Percentiles rank a stretch among this genome's conserved stretches.
Evolutionary conservation across 1,140 invertebrate species (phyloP).

Genomic region (Drosophila tsacasi): DNA sequence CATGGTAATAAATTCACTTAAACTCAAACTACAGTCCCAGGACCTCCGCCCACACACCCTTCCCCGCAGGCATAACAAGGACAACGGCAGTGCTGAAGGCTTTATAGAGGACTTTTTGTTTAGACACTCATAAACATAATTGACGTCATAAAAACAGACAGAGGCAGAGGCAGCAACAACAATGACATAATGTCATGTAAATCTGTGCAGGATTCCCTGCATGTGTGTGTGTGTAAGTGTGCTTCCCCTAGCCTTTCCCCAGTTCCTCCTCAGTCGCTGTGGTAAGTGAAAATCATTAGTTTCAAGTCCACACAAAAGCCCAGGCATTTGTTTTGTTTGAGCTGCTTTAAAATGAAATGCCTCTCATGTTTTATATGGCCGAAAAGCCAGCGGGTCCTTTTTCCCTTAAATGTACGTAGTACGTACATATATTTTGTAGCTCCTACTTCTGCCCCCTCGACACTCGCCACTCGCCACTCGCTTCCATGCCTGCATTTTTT

Average conservation of each 20-base stretch:
- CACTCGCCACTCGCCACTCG: background rate
- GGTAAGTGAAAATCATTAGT: conserved; percentile 80
- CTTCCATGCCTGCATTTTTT: conserved; percentile 67
- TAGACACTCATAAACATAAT: conserved; percentile 84
- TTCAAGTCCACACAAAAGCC: conserved; percentile 75
- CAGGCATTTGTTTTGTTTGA: conserved; percentile 79
- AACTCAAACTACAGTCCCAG: conserved; percentile 66
- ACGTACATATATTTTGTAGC: conserved; percentile 13
- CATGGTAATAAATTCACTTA: conserved; percentile 83
- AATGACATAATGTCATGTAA: conserved; percentile 83
- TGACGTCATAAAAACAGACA: conserved; percentile 82
- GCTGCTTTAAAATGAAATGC: conserved; percentile 79
- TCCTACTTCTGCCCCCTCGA: background rate
- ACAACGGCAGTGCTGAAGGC: conserved; percentile 56
- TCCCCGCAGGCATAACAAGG: conserved; percentile 17
- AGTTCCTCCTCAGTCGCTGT: conserved; percentile 4
- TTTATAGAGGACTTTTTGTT: conserved; percentile 77
- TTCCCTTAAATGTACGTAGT: background rate
- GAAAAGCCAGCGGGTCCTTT: conserved; percentile 10
- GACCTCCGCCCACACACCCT: background rate
- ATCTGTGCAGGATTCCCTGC: conserved; percentile 63
- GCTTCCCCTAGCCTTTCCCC: background rate
- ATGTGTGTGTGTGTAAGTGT: conserved; percentile 4
- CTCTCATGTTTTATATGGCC: conserved; percentile 74
- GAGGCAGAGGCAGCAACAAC: conserved; percentile 47